phyloP scores from a whole-genome alignment of 2,797 vertebrate species.

The Vultur gryphus region DNA sequence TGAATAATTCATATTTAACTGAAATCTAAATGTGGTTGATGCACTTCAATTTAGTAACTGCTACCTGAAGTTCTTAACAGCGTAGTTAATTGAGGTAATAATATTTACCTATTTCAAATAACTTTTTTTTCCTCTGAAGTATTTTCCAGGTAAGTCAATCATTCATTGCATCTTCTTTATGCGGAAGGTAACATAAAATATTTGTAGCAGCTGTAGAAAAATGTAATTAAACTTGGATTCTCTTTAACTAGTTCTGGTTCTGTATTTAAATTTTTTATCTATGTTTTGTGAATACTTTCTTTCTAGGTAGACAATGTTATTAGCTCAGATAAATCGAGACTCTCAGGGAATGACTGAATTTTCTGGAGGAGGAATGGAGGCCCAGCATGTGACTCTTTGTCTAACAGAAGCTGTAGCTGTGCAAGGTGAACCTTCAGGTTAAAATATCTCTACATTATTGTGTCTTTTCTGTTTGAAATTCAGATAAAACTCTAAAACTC shows the following conservation, averaged over 20 bases:
- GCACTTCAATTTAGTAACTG: background rate
- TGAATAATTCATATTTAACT: background rate
- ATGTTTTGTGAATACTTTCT: constrained; percentile 26
- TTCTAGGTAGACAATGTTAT: constrained; percentile 87
- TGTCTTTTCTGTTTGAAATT: background rate
- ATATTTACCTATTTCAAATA: background rate
- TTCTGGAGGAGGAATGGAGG: constrained; percentile 90
- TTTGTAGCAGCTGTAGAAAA: background rate
- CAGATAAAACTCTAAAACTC: background rate
- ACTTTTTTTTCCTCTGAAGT: background rate
- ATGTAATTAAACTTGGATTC: background rate
- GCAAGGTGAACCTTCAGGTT: constrained; percentile 79
- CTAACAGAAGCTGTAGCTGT: constrained; percentile 94
- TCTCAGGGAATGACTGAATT: constrained; percentile 97
- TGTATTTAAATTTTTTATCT: background rate
- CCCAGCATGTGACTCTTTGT: constrained; percentile 94
- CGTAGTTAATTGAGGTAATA: background rate
- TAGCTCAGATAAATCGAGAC: constrained; percentile 97
- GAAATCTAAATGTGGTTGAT: background rate
- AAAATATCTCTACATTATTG: background rate
- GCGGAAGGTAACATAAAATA: background rate
- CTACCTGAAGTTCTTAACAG: background rate
- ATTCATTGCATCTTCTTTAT: background rate
- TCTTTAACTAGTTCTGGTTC: background rate
- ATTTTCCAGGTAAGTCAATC: background rate